These are phyloP conservation scores for Lampris incognitus DNA, from an alignment of 2,113 vertebrate species.

Conservation along the genomic window DNA sequence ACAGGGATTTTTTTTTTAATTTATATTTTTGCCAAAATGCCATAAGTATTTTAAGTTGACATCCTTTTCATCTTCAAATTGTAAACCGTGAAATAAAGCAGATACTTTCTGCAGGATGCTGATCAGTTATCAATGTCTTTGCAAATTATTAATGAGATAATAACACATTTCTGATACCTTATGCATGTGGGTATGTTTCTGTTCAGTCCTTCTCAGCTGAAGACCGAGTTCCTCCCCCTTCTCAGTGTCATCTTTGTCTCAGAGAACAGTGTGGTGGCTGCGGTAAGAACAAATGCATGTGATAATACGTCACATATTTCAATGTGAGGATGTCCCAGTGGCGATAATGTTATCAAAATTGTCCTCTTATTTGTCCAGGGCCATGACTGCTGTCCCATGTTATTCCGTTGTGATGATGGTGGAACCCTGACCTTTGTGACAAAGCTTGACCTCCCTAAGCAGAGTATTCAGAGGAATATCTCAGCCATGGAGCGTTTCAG, in stretches of 20 bases:
- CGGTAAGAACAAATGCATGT: conserved; percentile 84
- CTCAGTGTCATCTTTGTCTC: conserved; percentile 96
- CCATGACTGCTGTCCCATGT: conserved; percentile 98
- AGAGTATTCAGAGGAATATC: conserved; percentile 98
- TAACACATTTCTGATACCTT: no score
- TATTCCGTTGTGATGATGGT: conserved; percentile 94
- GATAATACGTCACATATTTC: background rate
- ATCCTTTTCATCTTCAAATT: no score
- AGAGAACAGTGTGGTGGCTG: conserved; percentile 96
- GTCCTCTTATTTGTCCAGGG: conserved; percentile 81
- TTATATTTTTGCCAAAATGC: no score
- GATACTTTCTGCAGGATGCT: no score
- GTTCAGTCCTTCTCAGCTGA: conserved; percentile 92
- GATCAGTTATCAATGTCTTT: no score
- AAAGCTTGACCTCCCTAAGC: conserved; percentile 97
- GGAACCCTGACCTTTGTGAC: conserved; percentile 92
- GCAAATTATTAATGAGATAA: no score
- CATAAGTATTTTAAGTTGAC: no score
- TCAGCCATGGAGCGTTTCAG: conserved; percentile 99
- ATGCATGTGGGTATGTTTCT: conserved; percentile 32
- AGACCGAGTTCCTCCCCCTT: conserved; percentile 97
- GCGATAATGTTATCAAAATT: background rate
- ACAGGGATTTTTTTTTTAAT: no score
- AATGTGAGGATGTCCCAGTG: background rate
- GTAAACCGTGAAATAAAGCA: no score